Conservation (phyloP, 2,888 invertebrate species). For the Melitaea athalia region DNA sequence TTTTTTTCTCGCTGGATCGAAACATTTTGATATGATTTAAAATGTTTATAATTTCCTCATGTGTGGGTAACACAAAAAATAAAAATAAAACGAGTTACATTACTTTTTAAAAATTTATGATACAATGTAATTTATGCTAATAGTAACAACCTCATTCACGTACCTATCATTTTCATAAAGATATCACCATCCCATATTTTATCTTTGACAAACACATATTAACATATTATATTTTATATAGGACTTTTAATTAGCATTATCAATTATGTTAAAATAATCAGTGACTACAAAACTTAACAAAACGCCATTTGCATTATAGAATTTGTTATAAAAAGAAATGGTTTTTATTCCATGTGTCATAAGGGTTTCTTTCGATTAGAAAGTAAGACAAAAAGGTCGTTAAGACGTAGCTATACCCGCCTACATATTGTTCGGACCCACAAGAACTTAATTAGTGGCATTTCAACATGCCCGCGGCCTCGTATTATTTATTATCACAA, state of each 20-base stretch:
- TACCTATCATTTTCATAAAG: slow-evolving; percentile 29
- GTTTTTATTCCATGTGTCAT: slow-evolving; percentile 39
- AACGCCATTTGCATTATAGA: slow-evolving; percentile 48
- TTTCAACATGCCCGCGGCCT: slow-evolving; percentile 59
- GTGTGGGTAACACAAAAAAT: too few species aligned
- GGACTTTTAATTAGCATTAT: slow-evolving; percentile 65
- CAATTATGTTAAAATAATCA: slow-evolving; percentile 61
- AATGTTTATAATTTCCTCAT: too few species aligned
- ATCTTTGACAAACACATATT: slow-evolving; percentile 38
- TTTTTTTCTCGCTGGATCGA: too few species aligned
- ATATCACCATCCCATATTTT: slow-evolving; percentile 28
- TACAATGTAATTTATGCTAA: too few species aligned
- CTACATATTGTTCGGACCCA: slow-evolving; percentile 65
- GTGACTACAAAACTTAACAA: slow-evolving; percentile 51
- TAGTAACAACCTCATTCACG: slow-evolving; percentile 13
- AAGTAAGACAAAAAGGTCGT: slow-evolving; percentile 50
- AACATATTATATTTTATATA: slow-evolving; percentile 49
- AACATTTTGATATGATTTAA: too few species aligned
- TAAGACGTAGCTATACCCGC: slow-evolving; percentile 48
- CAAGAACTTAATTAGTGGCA: slow-evolving; percentile 79
- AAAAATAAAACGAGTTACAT: too few species aligned
- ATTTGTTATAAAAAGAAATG: slow-evolving; percentile 31
- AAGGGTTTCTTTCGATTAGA: slow-evolving; percentile 46
- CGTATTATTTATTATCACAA: slow-evolving; percentile 74
- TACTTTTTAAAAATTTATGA: too few species aligned